Base-by-base conservation (phyloP, 2,888 invertebrate genomes). In the Acheta domesticus region DNA sequence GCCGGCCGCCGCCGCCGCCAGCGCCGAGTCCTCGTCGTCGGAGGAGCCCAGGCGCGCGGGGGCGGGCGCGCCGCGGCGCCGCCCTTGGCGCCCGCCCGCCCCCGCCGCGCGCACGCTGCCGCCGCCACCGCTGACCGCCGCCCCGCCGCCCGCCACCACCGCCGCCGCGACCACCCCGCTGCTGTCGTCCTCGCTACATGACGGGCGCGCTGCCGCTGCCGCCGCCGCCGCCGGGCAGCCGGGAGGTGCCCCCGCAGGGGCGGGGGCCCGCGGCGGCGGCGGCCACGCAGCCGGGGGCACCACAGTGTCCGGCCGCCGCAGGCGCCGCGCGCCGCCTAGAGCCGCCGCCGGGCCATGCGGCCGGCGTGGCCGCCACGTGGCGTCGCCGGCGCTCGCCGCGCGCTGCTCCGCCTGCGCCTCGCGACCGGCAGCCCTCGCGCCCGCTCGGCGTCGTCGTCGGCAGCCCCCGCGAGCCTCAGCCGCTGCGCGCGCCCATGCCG, bases 401-500 rank as follows among this genome's bases (percentile, higher is more conserved):
- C 16, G 16, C 62, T 21, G 74, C 23, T 36, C 36, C 62, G 2
- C 62, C 50, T 50, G 2, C n/a, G 5, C 62, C 62, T 62, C 62
- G 62, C 11, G 14, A 3, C 62, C 62, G 49, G 74, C 23, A 23
- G 76, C 49, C 78, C 48, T 75, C 78, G 49, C 62, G 74, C 16
- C 78, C 19, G 77, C 78, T 16, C 76, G 75, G 77, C 80, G 80
- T 75, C 77, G 79, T 81, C 77, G 49, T 73, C 48, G 74, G 82
- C 74, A 81, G 81, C 23, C 78, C 36, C 36, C 36, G 77, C 82
- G 76, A 16, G 12, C 36, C 75, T 36, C 48, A 48, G 20, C 36
- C 12, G 11, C 88, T 87, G 79, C 88, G 86, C 83, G 87, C 85
- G 82, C 89, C 86, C 81, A 88, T 88, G 75, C 88, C 87, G 21